These are phyloP conservation scores for Hypselothyrea guttata DNA, from an alignment of 2,888 invertebrate genomes.

Conservation along the genomic window DNA sequence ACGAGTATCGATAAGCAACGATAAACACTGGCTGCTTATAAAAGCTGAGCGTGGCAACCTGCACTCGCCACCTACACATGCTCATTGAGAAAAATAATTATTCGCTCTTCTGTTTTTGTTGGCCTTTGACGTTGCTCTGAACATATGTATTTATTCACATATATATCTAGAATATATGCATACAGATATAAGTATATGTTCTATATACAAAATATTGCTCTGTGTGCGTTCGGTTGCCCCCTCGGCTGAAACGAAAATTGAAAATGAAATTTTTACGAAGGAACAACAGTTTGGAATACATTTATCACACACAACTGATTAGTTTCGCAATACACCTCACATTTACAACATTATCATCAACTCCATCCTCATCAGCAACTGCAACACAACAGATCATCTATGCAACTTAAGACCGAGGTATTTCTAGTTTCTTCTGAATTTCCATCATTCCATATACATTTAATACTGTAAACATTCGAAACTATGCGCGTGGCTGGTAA, in stretches of 20 bases:
- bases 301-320: too few relatives aligned
- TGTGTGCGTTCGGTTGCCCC: conserved; percentile 57
- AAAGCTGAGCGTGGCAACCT: conserved; percentile 64
- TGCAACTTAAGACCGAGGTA: conserved; percentile 31
- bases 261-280: conserved; percentile 56
- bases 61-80: conserved; percentile 44
- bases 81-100: conserved; percentile 64
- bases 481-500: conserved; percentile 36
- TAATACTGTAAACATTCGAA: conserved; percentile 26
- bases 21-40: conserved; percentile 33
- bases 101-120: conserved; percentile 21
- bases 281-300: conserved; percentile 18
- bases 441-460: conserved; percentile 14
- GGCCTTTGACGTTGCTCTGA: conserved; percentile 56
- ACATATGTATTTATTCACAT: conserved; percentile 5
- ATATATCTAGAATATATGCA: conserved; percentile 5
- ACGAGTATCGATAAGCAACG: conserved; percentile 1
- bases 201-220: conserved; percentile 35
- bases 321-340: conserved; percentile 45
- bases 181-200: conserved; percentile 11
- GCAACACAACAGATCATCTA: conserved; percentile 3
- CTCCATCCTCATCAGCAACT: conserved; percentile 12
- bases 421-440: conserved; percentile 3
- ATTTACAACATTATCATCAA: conserved; percentile 12
- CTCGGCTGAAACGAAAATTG: conserved; percentile 28